Base-by-base conservation (phyloP, 2,888 invertebrate species). In the Brenthis daphne region DNA sequence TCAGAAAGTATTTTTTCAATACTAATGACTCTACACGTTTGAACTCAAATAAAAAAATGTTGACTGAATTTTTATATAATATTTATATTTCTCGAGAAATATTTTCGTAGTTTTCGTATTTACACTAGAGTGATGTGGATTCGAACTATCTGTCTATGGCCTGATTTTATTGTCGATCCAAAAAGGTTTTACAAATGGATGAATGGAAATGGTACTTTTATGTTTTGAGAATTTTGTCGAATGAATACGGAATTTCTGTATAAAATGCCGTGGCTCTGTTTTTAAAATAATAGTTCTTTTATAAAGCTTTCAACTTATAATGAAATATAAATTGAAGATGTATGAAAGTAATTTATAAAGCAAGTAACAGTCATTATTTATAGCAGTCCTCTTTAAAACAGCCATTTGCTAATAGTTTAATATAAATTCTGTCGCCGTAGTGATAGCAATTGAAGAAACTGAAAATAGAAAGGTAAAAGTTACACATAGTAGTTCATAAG, bases 141-240 rank as follows among this genome's bases (percentile, higher is more conserved):
- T 67, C 56, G 56, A 51, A 63, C 61, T 63, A 63, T 67, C 55
- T 61, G 56, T 67, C 50, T 67, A 24, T 48, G 55, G 56, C 55
- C 54, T 67, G 56, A 63, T 65, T 66, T 69, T 69, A 63, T 65
- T 69, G 61, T 57, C 60, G 66, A 60, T 67, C 54, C 53, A 57
- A 69, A 53, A 69, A 65, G 51, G 53, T 69, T 69, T 63, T 65
- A 57, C 53, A 48, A 67, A 69, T 69, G 57, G 47, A 63, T 29
- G 61, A 69, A 61, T 63, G 57, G 37, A 64, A 65, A 63, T 63
- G n/a, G 51, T 64, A n/a, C 20, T 57, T 65, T 69, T 65, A 43
- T 69, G 50, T 65, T 65, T 50, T 37, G 24, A 61, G 56, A 50
- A 43, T 65, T 65, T 57, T 47, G 37, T 60, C 43, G 47, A 60